Evolutionary conservation across 2,113 vertebrate species (phyloP), one percentile per base, ranked within the genome.

Genomic region (Collichthys lucidus): DNA sequence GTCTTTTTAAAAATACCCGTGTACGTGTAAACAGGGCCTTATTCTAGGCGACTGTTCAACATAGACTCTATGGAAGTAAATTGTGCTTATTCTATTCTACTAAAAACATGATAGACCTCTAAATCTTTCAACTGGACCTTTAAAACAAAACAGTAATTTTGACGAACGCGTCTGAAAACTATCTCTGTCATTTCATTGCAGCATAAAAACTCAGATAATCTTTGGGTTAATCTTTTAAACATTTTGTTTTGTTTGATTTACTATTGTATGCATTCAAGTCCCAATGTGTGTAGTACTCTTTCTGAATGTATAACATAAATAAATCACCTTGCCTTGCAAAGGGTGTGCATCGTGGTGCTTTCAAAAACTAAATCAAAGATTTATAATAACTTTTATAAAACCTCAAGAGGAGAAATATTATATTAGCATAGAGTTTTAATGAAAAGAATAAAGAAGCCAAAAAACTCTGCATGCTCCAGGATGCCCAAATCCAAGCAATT

Each of bases 361-460:
- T 74, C 12, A 5, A 53, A 66, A 59, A 22, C 5, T 44, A 2
- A 77, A 49, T 57, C 2, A 1, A 22, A 59, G 22, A 40, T 40
- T 72, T 78, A 61, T 40, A 31, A 85, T 77, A 49, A 55, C 44
- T 65, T 40, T 40, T 40, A 8, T 40, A 70, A 57, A 11, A 71
- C 35, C 22, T 63, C 20, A 55, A 42, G 3, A 40, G 14, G 19
- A 71, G 14, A 73, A 57, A 8, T 65, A 24, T 15, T 69, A 24
- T 15, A 4, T 60, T 4, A 67, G 15, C 26, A 67, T 40, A 16
- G 1, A 24, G 19, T 15, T 29, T 46, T 15, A 6, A 20, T 17
- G 3, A 29, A 70, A 61, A 31, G 19, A 57, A 62, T 16, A 76
- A 63, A 16, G 47, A 52, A 24, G 11, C 46, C n/a, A 42, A 52